Evolutionary conservation across 2,113 vertebrate species (phyloP).

Genomic region (Passer montanus): DNA sequence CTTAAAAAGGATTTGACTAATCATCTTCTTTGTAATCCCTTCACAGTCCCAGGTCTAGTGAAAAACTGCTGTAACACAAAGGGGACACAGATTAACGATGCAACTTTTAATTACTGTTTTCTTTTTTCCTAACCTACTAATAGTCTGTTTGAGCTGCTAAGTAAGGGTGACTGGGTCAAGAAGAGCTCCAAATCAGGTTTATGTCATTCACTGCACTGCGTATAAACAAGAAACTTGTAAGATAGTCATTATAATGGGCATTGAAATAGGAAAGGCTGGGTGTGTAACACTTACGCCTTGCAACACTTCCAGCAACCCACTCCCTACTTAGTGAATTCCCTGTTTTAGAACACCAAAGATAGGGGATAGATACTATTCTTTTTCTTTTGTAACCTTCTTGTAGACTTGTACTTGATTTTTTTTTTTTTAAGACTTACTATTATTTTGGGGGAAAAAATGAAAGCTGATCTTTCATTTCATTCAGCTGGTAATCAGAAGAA

Average conservation of each 20-base stretch:
- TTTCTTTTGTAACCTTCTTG: slow-evolving; percentile 67
- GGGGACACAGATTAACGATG: slow-evolving; percentile 83
- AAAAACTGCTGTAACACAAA: slow-evolving; percentile 86
- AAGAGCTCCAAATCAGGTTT: slow-evolving; percentile 70
- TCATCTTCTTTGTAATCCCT: slow-evolving; percentile 79
- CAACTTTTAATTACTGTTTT: slow-evolving; percentile 80
- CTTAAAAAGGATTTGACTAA: slow-evolving; percentile 82
- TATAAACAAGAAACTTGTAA: slow-evolving; percentile 64
- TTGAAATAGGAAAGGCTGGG: slow-evolving; percentile 69
- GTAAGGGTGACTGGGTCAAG: slow-evolving; percentile 75
- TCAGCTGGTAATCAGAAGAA: slow-evolving; percentile 59
- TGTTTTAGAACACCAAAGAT: slow-evolving; percentile 86
- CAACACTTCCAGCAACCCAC: slow-evolving; percentile 60
- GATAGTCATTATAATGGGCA: slow-evolving; percentile 66
- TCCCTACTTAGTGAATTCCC: slow-evolving; percentile 72
- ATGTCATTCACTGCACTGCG: slow-evolving; percentile 78
- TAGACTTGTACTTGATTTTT: slow-evolving; percentile 78
- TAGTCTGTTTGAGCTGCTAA: slow-evolving; percentile 80
- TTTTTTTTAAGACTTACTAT: slow-evolving; percentile 57
- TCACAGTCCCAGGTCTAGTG: slow-evolving; percentile 84
- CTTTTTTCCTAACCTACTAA: slow-evolving; percentile 81
- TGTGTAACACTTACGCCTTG: slow-evolving; percentile 55
- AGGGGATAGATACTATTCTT: slow-evolving; percentile 72
- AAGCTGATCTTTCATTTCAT: slow-evolving; percentile 73
- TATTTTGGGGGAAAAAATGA: slow-evolving; percentile 72